A percentile compares a stretch with the other conserved stretches of the same genome.
Evolutionary conservation across 2,888 invertebrate species (phyloP).

Genomic region (Hesperia comma): DNA sequence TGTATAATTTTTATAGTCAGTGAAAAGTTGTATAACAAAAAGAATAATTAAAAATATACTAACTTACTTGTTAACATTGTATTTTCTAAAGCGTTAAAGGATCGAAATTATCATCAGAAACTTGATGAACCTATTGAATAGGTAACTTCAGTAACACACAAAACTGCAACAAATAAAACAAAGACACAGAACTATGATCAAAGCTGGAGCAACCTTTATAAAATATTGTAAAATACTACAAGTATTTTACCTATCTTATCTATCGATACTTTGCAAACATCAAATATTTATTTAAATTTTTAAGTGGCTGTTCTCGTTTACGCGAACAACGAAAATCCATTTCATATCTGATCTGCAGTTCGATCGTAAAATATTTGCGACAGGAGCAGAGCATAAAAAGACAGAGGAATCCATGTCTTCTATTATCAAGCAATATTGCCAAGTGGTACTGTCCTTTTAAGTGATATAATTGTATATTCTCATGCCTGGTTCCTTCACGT

Average conservation of each 20-base stretch:
- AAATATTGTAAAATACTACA: not conserved
- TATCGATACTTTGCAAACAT: not conserved
- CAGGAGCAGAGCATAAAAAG: slow-evolving; percentile 17
- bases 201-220: not conserved
- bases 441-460: slow-evolving; percentile 32
- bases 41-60: too few species aligned
- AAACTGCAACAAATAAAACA: too few species aligned
- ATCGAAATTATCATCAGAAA: too few species aligned
- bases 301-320: slow-evolving; percentile 4
- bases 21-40: too few species aligned
- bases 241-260: not conserved
- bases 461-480: slow-evolving; percentile 35
- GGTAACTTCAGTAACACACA: too few species aligned
- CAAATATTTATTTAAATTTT: not conserved
- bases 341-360: slow-evolving; percentile 30
- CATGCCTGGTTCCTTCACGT: slow-evolving; percentile 32
- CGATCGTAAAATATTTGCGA: slow-evolving; percentile 20
- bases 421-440: slow-evolving; percentile 28
- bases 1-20: too few species aligned
- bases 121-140: too few species aligned
- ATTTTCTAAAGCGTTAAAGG: too few species aligned
- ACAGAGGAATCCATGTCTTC: slow-evolving; percentile 17
- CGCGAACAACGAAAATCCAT: slow-evolving; percentile 24
- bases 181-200: too few species aligned
- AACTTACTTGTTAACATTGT: too few species aligned